A percentile compares a stretch with the other conserved stretches of the same genome.
Conservation (phyloP, 1,140 invertebrate genomes). For the Meteorus sp. region DNA sequence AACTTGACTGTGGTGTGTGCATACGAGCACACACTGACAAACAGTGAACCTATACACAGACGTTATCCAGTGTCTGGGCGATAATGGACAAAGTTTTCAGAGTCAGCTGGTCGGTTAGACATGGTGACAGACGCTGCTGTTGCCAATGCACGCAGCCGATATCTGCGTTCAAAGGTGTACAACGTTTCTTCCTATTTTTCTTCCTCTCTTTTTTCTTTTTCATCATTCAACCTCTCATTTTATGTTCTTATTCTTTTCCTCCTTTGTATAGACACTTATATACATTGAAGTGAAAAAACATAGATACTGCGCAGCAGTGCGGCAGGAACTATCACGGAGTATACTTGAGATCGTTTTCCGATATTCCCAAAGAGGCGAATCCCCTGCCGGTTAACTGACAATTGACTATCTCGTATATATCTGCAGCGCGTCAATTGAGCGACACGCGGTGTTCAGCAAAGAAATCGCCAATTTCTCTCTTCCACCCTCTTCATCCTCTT, state of each 20-base stretch:
- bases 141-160: background rate
- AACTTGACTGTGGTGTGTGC: constrained; percentile 25
- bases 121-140: constrained; percentile 1
- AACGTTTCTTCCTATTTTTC: too few species aligned
- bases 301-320: background rate
- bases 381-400: constrained; percentile 27
- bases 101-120: constrained; percentile 28
- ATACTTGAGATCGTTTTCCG: constrained; percentile 31
- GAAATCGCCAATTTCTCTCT: constrained; percentile 17
- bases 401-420: constrained; percentile 20
- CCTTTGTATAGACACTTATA: too few species aligned
- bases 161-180: constrained; percentile 15
- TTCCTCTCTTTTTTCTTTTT: too few species aligned
- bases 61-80: constrained; percentile 20
- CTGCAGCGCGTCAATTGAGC: background rate
- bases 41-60: too few species aligned
- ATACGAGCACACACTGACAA: too few species aligned
- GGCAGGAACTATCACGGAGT: constrained; percentile 1
- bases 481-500: background rate
- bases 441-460: constrained; percentile 10
- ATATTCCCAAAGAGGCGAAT: too few species aligned
- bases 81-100: constrained; percentile 32
- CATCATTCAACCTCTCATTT: too few species aligned
- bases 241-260: too few species aligned
- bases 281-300: constrained; percentile 9